These are phyloP conservation scores for Quadroppia sp. DNA, from an alignment of 2,888 invertebrate genomes.

Conservation along the genomic window DNA sequence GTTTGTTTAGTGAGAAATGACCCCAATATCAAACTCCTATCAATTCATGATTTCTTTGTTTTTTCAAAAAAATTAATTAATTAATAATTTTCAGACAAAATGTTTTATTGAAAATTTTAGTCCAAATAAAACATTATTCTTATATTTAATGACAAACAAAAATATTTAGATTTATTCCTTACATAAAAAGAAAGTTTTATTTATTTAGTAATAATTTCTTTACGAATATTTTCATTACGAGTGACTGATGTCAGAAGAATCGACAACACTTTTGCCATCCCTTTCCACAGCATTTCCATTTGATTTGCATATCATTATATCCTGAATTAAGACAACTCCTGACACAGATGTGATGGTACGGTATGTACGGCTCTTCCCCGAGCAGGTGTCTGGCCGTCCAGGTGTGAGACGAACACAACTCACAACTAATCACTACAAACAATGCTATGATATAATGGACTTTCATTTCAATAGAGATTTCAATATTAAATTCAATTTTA, in stretches of 20 bases:
- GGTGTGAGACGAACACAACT: not conserved
- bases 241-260: not conserved
- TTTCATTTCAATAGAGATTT: not conserved
- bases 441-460: not conserved
- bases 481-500: not conserved
- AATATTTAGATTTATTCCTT: too few relatives aligned
- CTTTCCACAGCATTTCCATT: not conserved
- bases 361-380: slow-evolving; percentile 21
- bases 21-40: too few relatives aligned
- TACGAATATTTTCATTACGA: too few relatives aligned
- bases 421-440: not conserved
- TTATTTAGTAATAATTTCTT: too few relatives aligned
- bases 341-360: slow-evolving; percentile 10
- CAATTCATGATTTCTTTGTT: too few relatives aligned
- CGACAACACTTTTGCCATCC: slow-evolving; percentile 9
- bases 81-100: too few relatives aligned
- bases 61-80: too few relatives aligned
- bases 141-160: too few relatives aligned
- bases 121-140: too few relatives aligned
- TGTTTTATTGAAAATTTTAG: too few relatives aligned
- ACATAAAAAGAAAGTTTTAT: too few relatives aligned
- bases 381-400: slow-evolving; percentile 7
- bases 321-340: not conserved
- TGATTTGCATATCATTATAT: not conserved
- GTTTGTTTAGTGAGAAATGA: too few relatives aligned